phyloP scores from a whole-genome alignment of 2,797 vertebrate species.

The Poecilia picta region DNA sequence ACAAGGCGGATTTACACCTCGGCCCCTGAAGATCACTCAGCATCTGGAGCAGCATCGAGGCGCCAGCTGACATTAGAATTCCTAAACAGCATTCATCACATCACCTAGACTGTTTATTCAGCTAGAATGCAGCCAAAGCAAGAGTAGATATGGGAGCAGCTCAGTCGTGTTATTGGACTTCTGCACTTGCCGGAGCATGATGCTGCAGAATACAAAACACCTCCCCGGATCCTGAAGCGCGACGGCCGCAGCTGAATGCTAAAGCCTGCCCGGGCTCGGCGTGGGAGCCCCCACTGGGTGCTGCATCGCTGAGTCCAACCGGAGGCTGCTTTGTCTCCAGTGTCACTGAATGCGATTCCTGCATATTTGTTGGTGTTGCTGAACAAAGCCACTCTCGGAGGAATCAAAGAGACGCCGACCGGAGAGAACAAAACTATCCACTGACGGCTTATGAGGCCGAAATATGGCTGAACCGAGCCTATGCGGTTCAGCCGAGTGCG shows the following conservation, averaged over 20 bases:
- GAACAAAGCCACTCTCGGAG: slow-evolving; percentile 16
- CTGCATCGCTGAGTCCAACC: background rate
- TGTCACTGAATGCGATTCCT: slow-evolving; percentile 4
- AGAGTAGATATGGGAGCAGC: slow-evolving; percentile 44
- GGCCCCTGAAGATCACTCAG: background rate
- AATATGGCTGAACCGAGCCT: background rate
- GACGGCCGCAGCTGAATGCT: slow-evolving; percentile 26
- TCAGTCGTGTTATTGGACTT: slow-evolving; percentile 22
- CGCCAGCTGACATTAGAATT: slow-evolving; percentile 4
- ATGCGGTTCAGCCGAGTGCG: slow-evolving; percentile 13
- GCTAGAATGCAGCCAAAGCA: slow-evolving; percentile 38
- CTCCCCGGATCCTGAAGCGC: background rate
- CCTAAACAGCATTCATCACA: slow-evolving; percentile 27
- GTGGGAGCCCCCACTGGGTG: background rate
- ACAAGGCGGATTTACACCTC: background rate
- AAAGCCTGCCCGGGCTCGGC: background rate
- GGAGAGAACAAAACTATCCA: slow-evolving; percentile 12
- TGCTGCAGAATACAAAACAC: slow-evolving; percentile 39
- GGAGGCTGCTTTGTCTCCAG: background rate
- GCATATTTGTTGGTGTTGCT: slow-evolving; percentile 20
- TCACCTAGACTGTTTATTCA: slow-evolving; percentile 29
- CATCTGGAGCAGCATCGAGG: background rate
- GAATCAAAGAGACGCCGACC: background rate
- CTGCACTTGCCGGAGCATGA: slow-evolving; percentile 34
- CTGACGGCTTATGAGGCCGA: slow-evolving; percentile 8